Conservation (phyloP, 2,888 invertebrate genomes). For the Elysia crispata region DNA sequence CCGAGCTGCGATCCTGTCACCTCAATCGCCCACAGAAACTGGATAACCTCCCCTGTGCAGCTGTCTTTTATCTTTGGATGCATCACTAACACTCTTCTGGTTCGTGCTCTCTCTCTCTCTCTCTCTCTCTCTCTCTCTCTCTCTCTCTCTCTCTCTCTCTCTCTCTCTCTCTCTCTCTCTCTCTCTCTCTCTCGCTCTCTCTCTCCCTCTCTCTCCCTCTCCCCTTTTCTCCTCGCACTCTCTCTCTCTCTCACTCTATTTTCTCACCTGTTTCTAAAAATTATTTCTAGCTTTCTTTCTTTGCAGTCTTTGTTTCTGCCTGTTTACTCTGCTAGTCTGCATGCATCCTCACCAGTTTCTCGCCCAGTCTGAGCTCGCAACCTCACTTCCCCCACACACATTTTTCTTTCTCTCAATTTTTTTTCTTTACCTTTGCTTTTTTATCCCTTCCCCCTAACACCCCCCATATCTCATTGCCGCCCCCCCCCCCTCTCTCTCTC, state of each 20-base stretch:
- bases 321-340: background rate
- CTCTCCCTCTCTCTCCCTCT: constrained; percentile 12
- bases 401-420: background rate
- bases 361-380: background rate
- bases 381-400: background rate
- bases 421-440: background rate
- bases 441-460: background rate
- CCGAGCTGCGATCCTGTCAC: too few relatives aligned
- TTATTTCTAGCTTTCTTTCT: too few relatives aligned
- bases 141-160: background rate
- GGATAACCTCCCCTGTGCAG: too few relatives aligned
- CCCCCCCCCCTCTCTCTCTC: constrained; percentile 25
- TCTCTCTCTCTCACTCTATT: constrained; percentile 27
- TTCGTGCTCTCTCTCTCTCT: constrained; percentile 2
- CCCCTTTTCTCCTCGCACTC: constrained; percentile 23
- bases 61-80: background rate
- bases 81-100: background rate
- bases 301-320: too few relatives aligned
- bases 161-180: background rate
- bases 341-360: background rate
- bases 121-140: background rate
- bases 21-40: too few relatives aligned
- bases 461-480: constrained; percentile 25
- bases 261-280: too few relatives aligned
- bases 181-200: background rate